Percentiles rank a stretch among this genome's conserved stretches.
phyloP scores from a whole-genome alignment of 1,140 invertebrate genomes.

The Drosophila repleta region DNA sequence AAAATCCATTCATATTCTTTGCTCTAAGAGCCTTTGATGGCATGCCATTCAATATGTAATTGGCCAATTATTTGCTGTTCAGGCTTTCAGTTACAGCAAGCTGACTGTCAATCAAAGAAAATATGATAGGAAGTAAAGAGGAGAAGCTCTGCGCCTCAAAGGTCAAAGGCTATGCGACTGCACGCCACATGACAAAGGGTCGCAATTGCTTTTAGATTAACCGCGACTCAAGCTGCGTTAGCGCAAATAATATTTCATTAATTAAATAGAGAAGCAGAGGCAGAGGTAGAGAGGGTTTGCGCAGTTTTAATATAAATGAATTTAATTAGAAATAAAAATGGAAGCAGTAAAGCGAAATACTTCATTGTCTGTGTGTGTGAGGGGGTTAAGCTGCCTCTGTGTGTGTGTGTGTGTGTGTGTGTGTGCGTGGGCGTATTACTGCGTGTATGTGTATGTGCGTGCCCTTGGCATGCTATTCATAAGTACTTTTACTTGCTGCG shows the following conservation, averaged over 20 bases:
- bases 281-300: conserved; percentile 11
- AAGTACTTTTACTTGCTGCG: conserved; percentile 60
- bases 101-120: conserved; percentile 53
- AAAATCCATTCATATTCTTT: not conserved
- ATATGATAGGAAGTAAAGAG: conserved; percentile 15
- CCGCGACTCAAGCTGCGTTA: conserved; percentile 25
- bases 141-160: conserved; percentile 16
- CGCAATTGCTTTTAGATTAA: conserved; percentile 6
- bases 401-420: conserved; percentile 8
- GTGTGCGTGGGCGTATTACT: conserved; percentile 10
- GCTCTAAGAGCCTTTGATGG: conserved; percentile 2
- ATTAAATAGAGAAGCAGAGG: conserved; percentile 23
- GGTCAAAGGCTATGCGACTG: conserved; percentile 46
- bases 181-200: conserved; percentile 1
- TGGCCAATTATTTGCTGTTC: conserved; percentile 26
- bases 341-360: not conserved
- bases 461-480: conserved; percentile 59
- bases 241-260: conserved; percentile 11
- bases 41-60: conserved; percentile 33
- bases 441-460: conserved; percentile 35
- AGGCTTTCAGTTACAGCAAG: not conserved
- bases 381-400: not conserved
- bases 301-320: conserved; percentile 50
- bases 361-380: conserved; percentile 2
- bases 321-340: conserved; percentile 46